Evolutionary conservation across 2,797 vertebrate species (phyloP).

Genomic region (Melanotaenia boesemani): DNA sequence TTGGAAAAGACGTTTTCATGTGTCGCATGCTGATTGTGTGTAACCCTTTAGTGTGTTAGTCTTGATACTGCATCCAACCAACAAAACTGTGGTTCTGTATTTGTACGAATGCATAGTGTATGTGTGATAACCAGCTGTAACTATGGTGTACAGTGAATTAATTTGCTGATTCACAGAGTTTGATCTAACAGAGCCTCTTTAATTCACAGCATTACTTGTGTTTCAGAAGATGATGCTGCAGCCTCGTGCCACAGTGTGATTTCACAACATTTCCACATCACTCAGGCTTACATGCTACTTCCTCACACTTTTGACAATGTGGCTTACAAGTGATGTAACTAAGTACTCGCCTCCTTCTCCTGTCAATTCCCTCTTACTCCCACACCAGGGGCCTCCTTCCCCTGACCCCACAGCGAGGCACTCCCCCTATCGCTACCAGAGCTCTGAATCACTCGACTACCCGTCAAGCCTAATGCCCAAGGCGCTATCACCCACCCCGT

Average conservation of each 20-base stretch:
- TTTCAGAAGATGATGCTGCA: slow-evolving; percentile 44
- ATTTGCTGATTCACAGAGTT: slow-evolving; percentile 46
- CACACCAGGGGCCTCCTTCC: slow-evolving; percentile 83
- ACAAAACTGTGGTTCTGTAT: slow-evolving; percentile 25
- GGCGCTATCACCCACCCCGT: slow-evolving; percentile 78
- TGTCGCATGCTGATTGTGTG: slow-evolving; percentile 26
- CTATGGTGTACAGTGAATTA: not conserved
- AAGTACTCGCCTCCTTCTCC: slow-evolving; percentile 80
- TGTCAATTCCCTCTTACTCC: slow-evolving; percentile 77
- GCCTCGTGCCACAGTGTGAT: slow-evolving; percentile 38
- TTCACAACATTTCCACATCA: slow-evolving; percentile 50
- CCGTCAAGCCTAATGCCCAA: slow-evolving; percentile 82
- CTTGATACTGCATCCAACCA: slow-evolving; percentile 38
- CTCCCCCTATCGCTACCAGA: slow-evolving; percentile 82
- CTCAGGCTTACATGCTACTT: slow-evolving; percentile 52
- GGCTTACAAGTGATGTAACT: slow-evolving; percentile 71
- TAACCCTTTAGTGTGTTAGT: slow-evolving; percentile 32
- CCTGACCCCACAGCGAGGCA: slow-evolving; percentile 79
- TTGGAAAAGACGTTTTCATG: slow-evolving; percentile 10
- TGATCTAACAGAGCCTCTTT: slow-evolving; percentile 70
- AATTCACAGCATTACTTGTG: slow-evolving; percentile 58
- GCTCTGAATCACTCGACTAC: slow-evolving; percentile 82
- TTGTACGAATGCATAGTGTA: slow-evolving; percentile 37
- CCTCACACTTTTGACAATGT: slow-evolving; percentile 62
- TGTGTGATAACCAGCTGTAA: slow-evolving; percentile 41